Percentiles rank a stretch among this genome's conserved stretches.
phyloP scores from a whole-genome alignment of 1,140 invertebrate species.

The Drosophila carrolli region DNA sequence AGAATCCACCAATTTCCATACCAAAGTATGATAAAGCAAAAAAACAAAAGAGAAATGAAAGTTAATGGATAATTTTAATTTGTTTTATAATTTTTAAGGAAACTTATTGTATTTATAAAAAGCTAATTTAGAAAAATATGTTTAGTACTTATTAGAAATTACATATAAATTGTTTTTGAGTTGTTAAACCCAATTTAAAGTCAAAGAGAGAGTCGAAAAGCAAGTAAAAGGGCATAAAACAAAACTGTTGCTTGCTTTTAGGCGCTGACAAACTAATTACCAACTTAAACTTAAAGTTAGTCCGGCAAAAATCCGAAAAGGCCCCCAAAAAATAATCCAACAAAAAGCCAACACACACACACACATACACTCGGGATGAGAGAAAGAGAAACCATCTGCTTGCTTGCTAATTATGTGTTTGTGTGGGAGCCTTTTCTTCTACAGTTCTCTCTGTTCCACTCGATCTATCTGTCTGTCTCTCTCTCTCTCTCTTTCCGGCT shows the following conservation, averaged over 20 bases:
- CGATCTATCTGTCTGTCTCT: background rate
- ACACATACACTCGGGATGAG: conserved; percentile 10
- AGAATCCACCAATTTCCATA: no score
- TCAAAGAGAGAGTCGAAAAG: background rate
- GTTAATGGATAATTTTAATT: no score
- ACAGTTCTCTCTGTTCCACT: conserved; percentile 9
- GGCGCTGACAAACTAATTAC: conserved; percentile 75
- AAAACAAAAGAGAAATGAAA: no score
- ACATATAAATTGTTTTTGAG: background rate
- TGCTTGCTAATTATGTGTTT: conserved; percentile 57
- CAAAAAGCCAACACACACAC: conserved; percentile 37
- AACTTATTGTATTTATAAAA: no score
- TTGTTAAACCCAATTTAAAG: background rate
- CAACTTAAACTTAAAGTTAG: conserved; percentile 57
- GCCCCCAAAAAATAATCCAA: conserved; percentile 40
- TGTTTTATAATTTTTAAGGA: no score
- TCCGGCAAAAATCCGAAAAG: conserved; percentile 50
- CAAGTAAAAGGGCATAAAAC: background rate
- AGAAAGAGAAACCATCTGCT: conserved; percentile 19
- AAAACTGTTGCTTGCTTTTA: conserved; percentile 47
- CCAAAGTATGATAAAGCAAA: no score
- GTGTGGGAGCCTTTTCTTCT: background rate
- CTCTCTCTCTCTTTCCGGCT: conserved; percentile 10
- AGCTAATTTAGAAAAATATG: no score
- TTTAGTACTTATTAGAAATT: no score